These are phyloP conservation scores for Astyanax mexicanus DNA, from an alignment of 2,797 vertebrate genomes.

Conservation along the genomic window DNA sequence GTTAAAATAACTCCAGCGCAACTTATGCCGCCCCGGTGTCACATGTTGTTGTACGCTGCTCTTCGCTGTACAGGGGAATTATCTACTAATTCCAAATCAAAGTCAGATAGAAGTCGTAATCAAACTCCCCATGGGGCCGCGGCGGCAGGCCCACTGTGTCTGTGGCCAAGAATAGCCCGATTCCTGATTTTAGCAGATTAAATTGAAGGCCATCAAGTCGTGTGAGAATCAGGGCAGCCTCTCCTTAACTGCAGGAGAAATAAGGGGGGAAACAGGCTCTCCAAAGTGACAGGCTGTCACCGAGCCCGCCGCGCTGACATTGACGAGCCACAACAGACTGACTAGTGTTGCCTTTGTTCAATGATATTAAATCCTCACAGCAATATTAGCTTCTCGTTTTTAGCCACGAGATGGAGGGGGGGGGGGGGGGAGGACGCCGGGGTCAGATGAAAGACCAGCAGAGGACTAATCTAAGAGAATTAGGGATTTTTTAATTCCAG, in stretches of 20 bases:
- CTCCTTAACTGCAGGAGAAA: slow-evolving; percentile 61
- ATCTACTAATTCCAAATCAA: slow-evolving; percentile 32
- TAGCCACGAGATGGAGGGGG: slow-evolving; percentile 22
- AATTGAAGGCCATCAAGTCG: slow-evolving; percentile 65
- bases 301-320: slow-evolving; percentile 55
- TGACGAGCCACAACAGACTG: slow-evolving; percentile 64
- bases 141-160: slow-evolving; percentile 29
- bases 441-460: slow-evolving; percentile 46
- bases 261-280: slow-evolving; percentile 46
- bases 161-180: slow-evolving; percentile 42
- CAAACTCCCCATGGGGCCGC: slow-evolving; percentile 13
- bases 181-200: slow-evolving; percentile 54
- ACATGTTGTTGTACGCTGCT: not conserved
- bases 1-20: not conserved
- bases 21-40: not conserved
- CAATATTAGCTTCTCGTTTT: slow-evolving; percentile 57
- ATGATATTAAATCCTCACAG: slow-evolving; percentile 62
- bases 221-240: slow-evolving; percentile 56
- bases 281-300: slow-evolving; percentile 68
- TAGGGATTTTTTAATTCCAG: slow-evolving; percentile 70
- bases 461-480: slow-evolving; percentile 40
- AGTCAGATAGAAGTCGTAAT: slow-evolving; percentile 54
- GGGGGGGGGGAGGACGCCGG: slow-evolving; percentile 1
- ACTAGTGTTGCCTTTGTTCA: slow-evolving; percentile 62
- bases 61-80: not conserved